Conservation (phyloP, 2,888 invertebrate genomes). For the Pandemis heparana region DNA sequence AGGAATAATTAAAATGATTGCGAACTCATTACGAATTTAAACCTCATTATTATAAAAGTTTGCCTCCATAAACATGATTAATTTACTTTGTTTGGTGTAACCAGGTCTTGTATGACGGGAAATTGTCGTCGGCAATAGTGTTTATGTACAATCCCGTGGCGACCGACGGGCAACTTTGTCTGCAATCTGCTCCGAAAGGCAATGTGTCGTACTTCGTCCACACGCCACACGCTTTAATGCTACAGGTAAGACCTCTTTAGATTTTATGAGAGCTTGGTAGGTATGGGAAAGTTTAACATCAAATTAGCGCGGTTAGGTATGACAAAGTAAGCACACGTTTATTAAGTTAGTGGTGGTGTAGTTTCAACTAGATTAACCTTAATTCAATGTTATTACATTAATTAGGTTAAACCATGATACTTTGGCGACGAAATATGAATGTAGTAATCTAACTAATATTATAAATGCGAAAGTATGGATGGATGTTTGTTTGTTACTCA, state of each 20-base stretch:
- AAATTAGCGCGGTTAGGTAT: background rate
- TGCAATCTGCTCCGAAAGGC: slow-evolving; percentile 99
- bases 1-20: slow-evolving; percentile 39
- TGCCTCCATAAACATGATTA: background rate
- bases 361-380: too few species aligned
- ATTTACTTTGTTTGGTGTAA: slow-evolving; percentile 3
- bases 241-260: slow-evolving; percentile 89
- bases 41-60: slow-evolving; percentile 19
- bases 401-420: too few species aligned
- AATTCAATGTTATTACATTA: too few species aligned
- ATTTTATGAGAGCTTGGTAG: slow-evolving; percentile 54
- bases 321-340: background rate
- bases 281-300: slow-evolving; percentile 30
- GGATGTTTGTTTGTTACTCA: too few species aligned
- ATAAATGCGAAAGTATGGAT: too few species aligned
- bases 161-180: slow-evolving; percentile 99
- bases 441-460: too few species aligned
- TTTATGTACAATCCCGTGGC: slow-evolving; percentile 99
- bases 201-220: slow-evolving; percentile 99
- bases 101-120: slow-evolving; percentile 99
- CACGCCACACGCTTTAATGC: slow-evolving; percentile 99
- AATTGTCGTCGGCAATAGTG: slow-evolving; percentile 97
- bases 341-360: too few species aligned
- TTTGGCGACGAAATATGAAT: too few species aligned
- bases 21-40: slow-evolving; percentile 19